Evolutionary conservation across 1,140 invertebrate genomes (phyloP), one percentile per base, ranked within the genome.

Genomic region (Trigoniulus corallinus): DNA sequence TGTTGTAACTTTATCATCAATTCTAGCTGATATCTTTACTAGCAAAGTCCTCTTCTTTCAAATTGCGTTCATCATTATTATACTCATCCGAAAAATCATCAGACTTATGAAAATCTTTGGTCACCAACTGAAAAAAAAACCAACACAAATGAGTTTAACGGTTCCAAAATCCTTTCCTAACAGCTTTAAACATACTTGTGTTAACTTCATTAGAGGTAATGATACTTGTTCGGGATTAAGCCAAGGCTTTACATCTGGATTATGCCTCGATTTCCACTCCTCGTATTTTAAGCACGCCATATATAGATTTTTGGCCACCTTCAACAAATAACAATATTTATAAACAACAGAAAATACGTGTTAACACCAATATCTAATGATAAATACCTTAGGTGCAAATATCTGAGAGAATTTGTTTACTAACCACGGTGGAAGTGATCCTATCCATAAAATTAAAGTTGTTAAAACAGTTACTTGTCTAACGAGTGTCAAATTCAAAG

Each of bases 391-490:
- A 20, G 87, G 87, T 3, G 85, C 86, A 61, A 89, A 74, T 60
- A 84, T 82, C 58, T 86, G 81, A 25, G 87, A 88, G 45, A 85
- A 75, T 71, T 82, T 84, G 67, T 93, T 92, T 15, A 91, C 84
- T 41, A 88, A 68, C 87, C 88, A 92, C 10, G 80, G 77, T 12
- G 87, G 88, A 52, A 93, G 67, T 56, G 82, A 84, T 50, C 70
- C 70, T 71, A 50, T 3, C 55, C 51, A 7, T 21, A 44, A 20
- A 44, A 44, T 44, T 10, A 44, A 7, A 7, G 21, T 7, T 21
- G 42, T 44, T 24, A 44, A 4, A 24, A 44, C 21, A 44, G 4
- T 44, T 12, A 20, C 7, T 24, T 7, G 18, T 18, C 18, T 7
- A 44, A 4, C 42, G 21, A 44, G 4, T 20, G 21, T 44, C 21